Evolutionary conservation across 2,113 vertebrate genomes (phyloP).

Genomic region (Terrapene triunguis): DNA sequence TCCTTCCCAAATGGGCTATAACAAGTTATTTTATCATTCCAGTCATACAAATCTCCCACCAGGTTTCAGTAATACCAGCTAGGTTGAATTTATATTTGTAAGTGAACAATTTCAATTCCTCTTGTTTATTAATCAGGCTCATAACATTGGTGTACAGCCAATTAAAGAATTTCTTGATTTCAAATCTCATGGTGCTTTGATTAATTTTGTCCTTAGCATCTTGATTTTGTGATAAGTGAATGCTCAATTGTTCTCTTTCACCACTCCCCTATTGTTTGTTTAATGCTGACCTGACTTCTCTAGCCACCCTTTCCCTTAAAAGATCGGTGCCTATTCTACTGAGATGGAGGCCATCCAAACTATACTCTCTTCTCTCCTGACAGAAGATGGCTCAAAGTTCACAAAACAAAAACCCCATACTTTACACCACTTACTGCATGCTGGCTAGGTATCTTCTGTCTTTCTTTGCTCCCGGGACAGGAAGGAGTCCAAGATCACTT

Average conservation of each 20-base stretch:
- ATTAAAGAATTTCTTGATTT: constrained; percentile 73
- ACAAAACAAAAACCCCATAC: background rate
- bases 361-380: constrained; percentile 6
- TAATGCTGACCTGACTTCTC: constrained; percentile 63
- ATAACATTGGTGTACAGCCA: constrained; percentile 50
- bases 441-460: background rate
- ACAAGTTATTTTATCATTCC: background rate
- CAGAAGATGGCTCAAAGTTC: constrained; percentile 12
- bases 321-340: constrained; percentile 67
- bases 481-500: background rate
- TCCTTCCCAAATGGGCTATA: constrained; percentile 20
- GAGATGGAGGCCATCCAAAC: constrained; percentile 36
- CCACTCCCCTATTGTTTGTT: constrained; percentile 59
- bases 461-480: background rate
- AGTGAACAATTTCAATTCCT: background rate
- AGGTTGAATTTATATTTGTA: constrained; percentile 17
- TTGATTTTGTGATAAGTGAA: constrained; percentile 51
- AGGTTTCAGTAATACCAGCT: constrained; percentile 15
- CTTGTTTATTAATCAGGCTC: constrained; percentile 30
- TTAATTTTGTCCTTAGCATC: constrained; percentile 69
- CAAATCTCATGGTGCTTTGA: constrained; percentile 62
- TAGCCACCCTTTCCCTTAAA: constrained; percentile 56
- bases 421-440: background rate
- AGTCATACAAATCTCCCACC: constrained; percentile 30
- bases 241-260: constrained; percentile 67